phyloP scores from a whole-genome alignment of 2,797 vertebrate species.

The Anguilla megastoma region DNA sequence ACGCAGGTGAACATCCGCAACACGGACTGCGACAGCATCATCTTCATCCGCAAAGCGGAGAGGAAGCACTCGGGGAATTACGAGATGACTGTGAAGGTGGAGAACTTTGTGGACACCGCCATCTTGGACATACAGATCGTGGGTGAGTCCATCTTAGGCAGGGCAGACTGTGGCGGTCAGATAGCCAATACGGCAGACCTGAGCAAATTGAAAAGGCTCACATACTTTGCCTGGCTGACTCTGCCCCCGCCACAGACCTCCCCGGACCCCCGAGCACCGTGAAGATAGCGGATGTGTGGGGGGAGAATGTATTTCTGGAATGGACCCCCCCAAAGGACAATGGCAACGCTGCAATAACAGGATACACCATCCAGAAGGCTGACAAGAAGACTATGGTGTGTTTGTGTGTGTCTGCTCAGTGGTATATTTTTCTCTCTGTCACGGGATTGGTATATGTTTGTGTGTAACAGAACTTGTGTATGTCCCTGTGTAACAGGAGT shows the following conservation, averaged over 20 bases:
- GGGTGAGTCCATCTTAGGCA: constrained; percentile 71
- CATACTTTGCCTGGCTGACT: not conserved
- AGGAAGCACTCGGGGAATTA: constrained; percentile 94
- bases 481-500: not conserved
- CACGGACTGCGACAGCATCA: constrained; percentile 92
- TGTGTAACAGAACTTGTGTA: not conserved
- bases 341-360: constrained; percentile 91
- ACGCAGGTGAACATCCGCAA: constrained; percentile 91
- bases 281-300: constrained; percentile 93
- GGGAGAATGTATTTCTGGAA: constrained; percentile 88
- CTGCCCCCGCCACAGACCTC: constrained; percentile 72
- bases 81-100: constrained; percentile 90
- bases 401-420: constrained; percentile 21
- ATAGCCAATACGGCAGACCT: not conserved
- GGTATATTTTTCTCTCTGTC: not conserved
- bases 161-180: not conserved
- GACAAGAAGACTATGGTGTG: constrained; percentile 98
- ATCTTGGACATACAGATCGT: constrained; percentile 91
- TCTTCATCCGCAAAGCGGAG: constrained; percentile 96
- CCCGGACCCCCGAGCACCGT: constrained; percentile 88
- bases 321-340: constrained; percentile 91
- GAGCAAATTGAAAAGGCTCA: not conserved
- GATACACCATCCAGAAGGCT: constrained; percentile 98
- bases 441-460: not conserved
- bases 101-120: constrained; percentile 84